Conservation (phyloP, 2,113 vertebrate species). For the Saccopteryx leptura region DNA sequence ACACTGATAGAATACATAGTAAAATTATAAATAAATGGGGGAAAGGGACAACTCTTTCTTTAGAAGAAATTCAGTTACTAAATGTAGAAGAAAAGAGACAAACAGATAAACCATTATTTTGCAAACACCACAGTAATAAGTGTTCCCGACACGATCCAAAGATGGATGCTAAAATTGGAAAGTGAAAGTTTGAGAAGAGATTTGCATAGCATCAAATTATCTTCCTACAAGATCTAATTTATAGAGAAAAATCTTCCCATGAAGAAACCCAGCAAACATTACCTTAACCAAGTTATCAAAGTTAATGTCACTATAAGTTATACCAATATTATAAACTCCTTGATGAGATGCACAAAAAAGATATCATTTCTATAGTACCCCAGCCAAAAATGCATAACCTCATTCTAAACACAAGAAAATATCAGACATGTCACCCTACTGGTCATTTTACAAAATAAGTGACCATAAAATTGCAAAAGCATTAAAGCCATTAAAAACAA, state of each 20-base stretch:
- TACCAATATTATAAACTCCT: not conserved
- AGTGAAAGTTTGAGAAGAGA: constrained; percentile 13
- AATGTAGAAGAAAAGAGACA: constrained; percentile 16
- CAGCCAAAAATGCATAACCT: not conserved
- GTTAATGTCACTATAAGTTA: not conserved
- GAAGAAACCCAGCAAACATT: constrained; percentile 18
- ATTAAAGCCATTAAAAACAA: not conserved
- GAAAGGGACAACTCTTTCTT: not conserved
- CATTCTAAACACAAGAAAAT: constrained; percentile 18
- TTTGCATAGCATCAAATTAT: not conserved
- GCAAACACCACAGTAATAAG: constrained; percentile 1
- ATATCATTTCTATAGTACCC: not conserved
- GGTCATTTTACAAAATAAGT: not conserved
- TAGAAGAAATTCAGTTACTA: constrained; percentile 20
- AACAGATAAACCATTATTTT: not conserved
- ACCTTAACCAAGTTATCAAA: not conserved
- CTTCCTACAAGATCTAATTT: not conserved
- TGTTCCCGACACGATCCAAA: not conserved
- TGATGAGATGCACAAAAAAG: not conserved
- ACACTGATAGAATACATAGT: constrained; percentile 2
- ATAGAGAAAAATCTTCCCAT: not conserved
- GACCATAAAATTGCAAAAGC: not conserved
- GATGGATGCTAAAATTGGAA: not conserved
- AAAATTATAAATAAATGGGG: not conserved
- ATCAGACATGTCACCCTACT: not conserved